Base-by-base conservation (phyloP, 2,888 invertebrate genomes). In the Tinea pellionella region DNA sequence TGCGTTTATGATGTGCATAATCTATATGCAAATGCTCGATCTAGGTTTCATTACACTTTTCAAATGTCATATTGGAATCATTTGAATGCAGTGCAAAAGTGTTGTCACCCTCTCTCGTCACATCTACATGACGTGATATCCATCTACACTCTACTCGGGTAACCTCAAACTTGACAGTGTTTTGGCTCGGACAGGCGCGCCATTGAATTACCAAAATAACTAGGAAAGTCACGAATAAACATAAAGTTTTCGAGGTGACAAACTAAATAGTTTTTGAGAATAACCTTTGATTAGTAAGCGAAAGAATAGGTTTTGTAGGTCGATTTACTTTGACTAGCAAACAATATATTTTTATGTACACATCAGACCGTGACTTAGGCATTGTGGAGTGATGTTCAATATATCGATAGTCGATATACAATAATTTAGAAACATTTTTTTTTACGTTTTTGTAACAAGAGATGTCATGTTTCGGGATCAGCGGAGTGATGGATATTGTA, bases 121-220 rank as follows among this genome's bases (percentile, higher is more conserved):
- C 6, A 6, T 2, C 9, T 24, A 24, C 15, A 15, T 47, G 15
- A n/a, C 13, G 13, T 47, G 47, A 47, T 16, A 47, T 16, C 47
- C 47, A 15, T 15, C 16, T 47, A 4, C 47, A 16, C n/a, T n/a
- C n/a, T 41, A 41, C 41, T 4, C 53, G 53, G 18, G 6, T 53
- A 53, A 53, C 53, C 53, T 53, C 53, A 53, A 53, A 53, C 53
- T 53, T 53, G 53, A 53, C 53, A 53, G n/a, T 53, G 24, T 53
- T 53, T 53, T 53, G 53, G 53, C 24, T 53, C 24, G 24, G 8
- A 24, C 53, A 24, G 53, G 11, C 53, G 12, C 53, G 53, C 53
- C 53, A 53, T 53, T 53, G 53, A 53, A 53, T 24, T 53, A 53
- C 53, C 8, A 53, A 53, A 53, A 53, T 53, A 53, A 53, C 53